Base-by-base conservation (phyloP, 2,888 invertebrate genomes). In the Ochropleura plecta region DNA sequence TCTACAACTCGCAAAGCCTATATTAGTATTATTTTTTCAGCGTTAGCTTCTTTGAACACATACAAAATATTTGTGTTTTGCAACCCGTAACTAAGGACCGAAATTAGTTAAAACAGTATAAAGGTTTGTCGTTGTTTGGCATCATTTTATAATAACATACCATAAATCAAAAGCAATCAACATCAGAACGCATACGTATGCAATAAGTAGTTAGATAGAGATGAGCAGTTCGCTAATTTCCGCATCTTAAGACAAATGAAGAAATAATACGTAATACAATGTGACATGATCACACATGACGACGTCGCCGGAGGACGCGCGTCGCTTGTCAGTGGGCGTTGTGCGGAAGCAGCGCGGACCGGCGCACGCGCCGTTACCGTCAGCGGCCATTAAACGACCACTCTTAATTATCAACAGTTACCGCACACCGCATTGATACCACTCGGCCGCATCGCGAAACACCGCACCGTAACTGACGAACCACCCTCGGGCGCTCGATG, bases 331-430 rank as follows among this genome's bases (percentile, higher is more conserved):
- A 82, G 89, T 88, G 87, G 93, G 93, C 91, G 94, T 92, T 92
- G 90, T 90, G 84, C 94, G 94, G 95, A 94, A 95, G 93, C 92
- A 88, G 86, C 87, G 77, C 84, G 88, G 90, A 90, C 88, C 91
- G 91, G 90, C 93, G 89, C 91, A 89, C 90, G 86, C 85, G 93
- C 95, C 95, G 94, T 95, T 95, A 95, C 91, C 92, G 92, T 93
- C 94, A 90, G 87, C 90, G 90, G 87, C 92, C 90, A 95, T 94
- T 94, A 94, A 90, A 90, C 91, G 92, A 93, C 93, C 92, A 92
- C 93, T 94, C 93, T 95, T 96, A 95, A 96, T 96, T 95, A 96
- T 93, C 93, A 95, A 96, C 96, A 95, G 96, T 96, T 96, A 95
- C 90, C 88, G 90, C 88, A 88, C 86, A 91, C 92, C 88, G 88